Evolutionary conservation across 2,888 invertebrate genomes (phyloP).

Genomic region (Cheilosia vulpina): DNA sequence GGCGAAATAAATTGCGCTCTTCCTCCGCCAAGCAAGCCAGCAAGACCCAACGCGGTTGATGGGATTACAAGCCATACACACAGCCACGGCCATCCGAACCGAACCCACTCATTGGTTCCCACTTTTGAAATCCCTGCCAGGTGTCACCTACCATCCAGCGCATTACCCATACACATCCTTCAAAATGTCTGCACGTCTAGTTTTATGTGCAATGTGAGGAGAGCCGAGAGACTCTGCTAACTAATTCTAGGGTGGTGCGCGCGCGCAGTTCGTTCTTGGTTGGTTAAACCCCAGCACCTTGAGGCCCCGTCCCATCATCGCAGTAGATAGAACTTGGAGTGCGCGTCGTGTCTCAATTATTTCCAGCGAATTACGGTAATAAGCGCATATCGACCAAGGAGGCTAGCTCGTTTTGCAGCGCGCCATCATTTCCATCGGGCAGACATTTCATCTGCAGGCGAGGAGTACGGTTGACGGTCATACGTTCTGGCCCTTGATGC

Average conservation of each 20-base stretch:
- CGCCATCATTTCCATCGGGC: slow-evolving; percentile 19
- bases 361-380: slow-evolving; percentile 76
- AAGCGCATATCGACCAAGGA: slow-evolving; percentile 73
- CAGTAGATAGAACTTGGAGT: slow-evolving; percentile 59
- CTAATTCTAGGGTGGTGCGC: slow-evolving; percentile 31
- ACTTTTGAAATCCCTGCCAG: slow-evolving; percentile 72
- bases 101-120: slow-evolving; percentile 71
- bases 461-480: slow-evolving; percentile 48
- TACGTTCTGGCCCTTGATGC: slow-evolving; percentile 45
- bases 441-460: slow-evolving; percentile 36
- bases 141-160: slow-evolving; percentile 68
- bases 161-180: slow-evolving; percentile 67
- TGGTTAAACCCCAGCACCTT: slow-evolving; percentile 22
- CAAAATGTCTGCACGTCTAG: slow-evolving; percentile 73
- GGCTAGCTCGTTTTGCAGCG: slow-evolving; percentile 12
- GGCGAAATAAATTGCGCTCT: slow-evolving; percentile 13
- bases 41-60: slow-evolving; percentile 58
- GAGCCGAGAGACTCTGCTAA: slow-evolving; percentile 12
- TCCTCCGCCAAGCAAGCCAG: slow-evolving; percentile 26
- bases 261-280: neutral
- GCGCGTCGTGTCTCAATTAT: slow-evolving; percentile 75
- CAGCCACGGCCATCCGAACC: neutral
- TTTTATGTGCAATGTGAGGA: slow-evolving; percentile 63
- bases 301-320: neutral
- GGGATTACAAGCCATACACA: slow-evolving; percentile 44